Base-by-base conservation (phyloP, 2,888 invertebrate genomes). In the Abrostola tripartita region DNA sequence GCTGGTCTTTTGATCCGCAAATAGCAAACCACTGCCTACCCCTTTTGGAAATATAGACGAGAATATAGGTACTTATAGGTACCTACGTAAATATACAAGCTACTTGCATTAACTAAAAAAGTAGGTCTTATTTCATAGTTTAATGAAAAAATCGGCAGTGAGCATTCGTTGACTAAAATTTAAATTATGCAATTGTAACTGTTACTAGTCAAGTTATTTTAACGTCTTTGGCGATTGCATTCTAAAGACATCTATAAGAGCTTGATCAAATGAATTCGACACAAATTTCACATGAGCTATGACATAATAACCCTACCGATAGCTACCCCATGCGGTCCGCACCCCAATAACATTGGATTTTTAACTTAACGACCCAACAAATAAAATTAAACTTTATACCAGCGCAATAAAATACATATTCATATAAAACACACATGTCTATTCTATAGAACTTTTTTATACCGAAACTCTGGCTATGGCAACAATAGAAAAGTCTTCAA, bases 401-500 rank as follows among this genome's bases (percentile, higher is more conserved):
- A 42, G 38, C 24, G 72, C 37, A 67, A 83, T 84, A 88, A 83
- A 87, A 85, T 74, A 68, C 75, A 77, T 71, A 81, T 82, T 83
- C 69, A 77, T 74, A 76, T 72, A 68, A 71, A 78, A 76, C 76
- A 80, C 70, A 68, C 69, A 78, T 80, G 70, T 79, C 55, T 66
- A 76, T 78, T 78, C 78, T 77, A 81, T 81, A 71, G 59, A 77
- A 77, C 80, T 80, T 84, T 85, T 87, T 87, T 85, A 83, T 86
- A 86, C 86, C 83, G 85, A 84, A 87, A 78, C 82, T 86, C 89
- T 88, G 85, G 84, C 65, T 78, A 88, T 90, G 90, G 90, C 91
- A 92, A 93, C 90, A 92, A 92, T 89, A 86, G 88, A 80, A 81
- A 85, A 84, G 76, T 87, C 86, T 85, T 89, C 91, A 79, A 78